Evolutionary conservation across 2,888 invertebrate species (phyloP).

Genomic region (Nomada hirtipes): DNA sequence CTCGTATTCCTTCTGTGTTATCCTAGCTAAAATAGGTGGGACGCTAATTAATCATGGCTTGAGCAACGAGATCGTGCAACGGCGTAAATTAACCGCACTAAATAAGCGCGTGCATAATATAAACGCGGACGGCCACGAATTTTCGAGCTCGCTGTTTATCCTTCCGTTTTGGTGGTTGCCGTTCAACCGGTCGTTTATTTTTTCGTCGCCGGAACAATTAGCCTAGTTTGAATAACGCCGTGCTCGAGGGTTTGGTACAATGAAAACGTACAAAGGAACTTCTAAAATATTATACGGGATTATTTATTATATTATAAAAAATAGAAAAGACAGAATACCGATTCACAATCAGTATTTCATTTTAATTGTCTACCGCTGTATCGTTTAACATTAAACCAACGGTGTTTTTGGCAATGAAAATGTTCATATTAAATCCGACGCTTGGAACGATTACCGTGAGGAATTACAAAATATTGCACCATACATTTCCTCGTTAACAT

Average conservation of each 20-base stretch:
- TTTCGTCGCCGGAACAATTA: constrained; percentile 4
- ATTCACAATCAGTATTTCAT: too few relatives aligned
- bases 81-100: constrained; percentile 12
- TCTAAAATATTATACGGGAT: background rate
- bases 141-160: background rate
- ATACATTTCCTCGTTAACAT: too few relatives aligned
- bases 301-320: too few relatives aligned
- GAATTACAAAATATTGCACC: too few relatives aligned
- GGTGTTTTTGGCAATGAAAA: too few relatives aligned
- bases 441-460: too few relatives aligned
- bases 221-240: background rate
- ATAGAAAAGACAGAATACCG: too few relatives aligned
- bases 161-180: background rate
- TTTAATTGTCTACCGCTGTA: too few relatives aligned
- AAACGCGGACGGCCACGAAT: background rate
- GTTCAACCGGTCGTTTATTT: background rate
- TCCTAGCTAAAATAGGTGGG: background rate
- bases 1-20: too few relatives aligned
- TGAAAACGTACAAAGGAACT: background rate
- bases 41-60: constrained; percentile 7
- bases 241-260: background rate
- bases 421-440: too few relatives aligned
- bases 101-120: constrained; percentile 4
- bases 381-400: too few relatives aligned
- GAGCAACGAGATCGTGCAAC: constrained; percentile 24